Evolutionary conservation across 2,113 vertebrate genomes (phyloP).

Genomic region (Lycocorax pyrrhopterus): DNA sequence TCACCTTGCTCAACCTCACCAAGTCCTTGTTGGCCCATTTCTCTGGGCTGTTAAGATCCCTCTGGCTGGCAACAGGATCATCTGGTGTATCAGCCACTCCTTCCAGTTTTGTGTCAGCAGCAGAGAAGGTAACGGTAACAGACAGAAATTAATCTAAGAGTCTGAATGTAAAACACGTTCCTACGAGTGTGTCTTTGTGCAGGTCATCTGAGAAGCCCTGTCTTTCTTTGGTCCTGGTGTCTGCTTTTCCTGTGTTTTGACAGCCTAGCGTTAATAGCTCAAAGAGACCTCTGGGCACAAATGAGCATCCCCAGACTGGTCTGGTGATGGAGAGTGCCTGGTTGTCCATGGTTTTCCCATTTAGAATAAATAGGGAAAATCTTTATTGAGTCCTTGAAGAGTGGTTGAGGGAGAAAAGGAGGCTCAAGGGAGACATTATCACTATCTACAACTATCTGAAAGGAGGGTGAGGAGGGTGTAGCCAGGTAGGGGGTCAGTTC

Average conservation of each 20-base stretch:
- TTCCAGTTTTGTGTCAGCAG: not conserved
- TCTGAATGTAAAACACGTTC: not conserved
- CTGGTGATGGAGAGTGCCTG: not conserved
- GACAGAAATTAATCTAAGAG: not conserved
- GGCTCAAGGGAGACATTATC: not conserved
- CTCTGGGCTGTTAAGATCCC: not conserved
- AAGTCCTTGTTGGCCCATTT: not conserved
- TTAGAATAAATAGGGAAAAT: not conserved
- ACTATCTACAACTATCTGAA: not conserved
- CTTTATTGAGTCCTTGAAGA: not conserved
- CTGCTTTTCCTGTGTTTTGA: not conserved
- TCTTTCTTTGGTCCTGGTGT: not conserved
- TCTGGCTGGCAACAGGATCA: not conserved
- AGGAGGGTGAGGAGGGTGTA: not conserved
- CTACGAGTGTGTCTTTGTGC: not conserved
- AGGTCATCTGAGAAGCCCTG: not conserved
- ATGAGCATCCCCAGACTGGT: not conserved
- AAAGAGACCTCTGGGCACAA: not conserved
- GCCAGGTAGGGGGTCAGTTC: not conserved
- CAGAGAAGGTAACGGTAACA: not conserved
- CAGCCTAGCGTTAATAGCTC: not conserved
- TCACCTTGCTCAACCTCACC: not conserved
- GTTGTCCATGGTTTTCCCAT: not conserved
- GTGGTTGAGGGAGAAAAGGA: not conserved
- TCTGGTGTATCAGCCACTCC: not conserved